Conservation (phyloP, 2,797 vertebrate species). For the Nasua narica region DNA sequence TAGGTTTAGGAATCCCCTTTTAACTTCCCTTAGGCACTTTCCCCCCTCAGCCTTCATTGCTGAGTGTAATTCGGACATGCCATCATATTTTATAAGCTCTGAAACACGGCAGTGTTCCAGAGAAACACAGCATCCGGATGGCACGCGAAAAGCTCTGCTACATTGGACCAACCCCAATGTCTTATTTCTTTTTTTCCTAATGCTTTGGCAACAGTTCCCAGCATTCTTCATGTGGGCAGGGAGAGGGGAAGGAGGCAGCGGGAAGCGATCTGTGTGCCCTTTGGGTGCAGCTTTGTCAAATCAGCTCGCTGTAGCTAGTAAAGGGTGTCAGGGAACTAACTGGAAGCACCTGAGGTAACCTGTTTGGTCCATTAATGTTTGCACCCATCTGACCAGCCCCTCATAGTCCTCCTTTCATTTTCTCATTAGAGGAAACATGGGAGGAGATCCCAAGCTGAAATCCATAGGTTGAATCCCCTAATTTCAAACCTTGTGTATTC, state of each 20-base stretch:
- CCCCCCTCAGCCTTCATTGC: not conserved
- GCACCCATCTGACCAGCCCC: not conserved
- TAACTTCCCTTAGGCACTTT: not conserved
- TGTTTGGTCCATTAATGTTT: not conserved
- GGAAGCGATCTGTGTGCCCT: not conserved
- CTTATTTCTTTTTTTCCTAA: not conserved
- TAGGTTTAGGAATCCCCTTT: not conserved
- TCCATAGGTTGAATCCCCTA: not conserved
- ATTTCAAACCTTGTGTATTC: not conserved
- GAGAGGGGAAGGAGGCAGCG: not conserved
- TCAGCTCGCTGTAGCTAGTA: not conserved
- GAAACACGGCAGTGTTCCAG: not conserved
- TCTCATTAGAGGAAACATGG: not conserved
- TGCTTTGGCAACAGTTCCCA: not conserved
- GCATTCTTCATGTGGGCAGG: not conserved
- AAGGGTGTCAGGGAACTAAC: not conserved
- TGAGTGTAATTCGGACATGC: not conserved
- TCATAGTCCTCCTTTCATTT: not conserved
- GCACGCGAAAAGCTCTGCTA: not conserved
- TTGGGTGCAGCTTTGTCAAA: not conserved
- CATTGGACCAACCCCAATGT: not conserved
- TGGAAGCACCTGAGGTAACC: not conserved
- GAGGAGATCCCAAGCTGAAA: not conserved
- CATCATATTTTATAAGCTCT: not conserved
- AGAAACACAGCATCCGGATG: not conserved